Percentiles rank a stretch among this genome's conserved stretches.
Evolutionary conservation across 2,888 invertebrate genomes (phyloP).

Genomic region (Macrophya annulata): DNA sequence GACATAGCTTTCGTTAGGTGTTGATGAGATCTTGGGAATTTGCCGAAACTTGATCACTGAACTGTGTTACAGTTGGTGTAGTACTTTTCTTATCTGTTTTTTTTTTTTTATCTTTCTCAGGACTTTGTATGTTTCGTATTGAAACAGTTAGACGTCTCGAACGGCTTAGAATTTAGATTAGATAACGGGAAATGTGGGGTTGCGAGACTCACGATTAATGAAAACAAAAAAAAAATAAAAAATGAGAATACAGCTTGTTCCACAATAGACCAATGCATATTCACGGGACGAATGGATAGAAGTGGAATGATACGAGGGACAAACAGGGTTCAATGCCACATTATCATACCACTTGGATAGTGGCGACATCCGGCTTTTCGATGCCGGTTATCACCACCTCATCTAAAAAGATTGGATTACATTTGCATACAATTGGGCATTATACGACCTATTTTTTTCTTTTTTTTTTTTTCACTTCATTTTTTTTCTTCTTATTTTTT

Average conservation of each 20-base stretch:
- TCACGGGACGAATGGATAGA: constrained; percentile 31
- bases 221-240: not conserved
- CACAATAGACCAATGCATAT: constrained; percentile 41
- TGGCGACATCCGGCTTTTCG: constrained; percentile 63
- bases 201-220: constrained; percentile 3
- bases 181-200: not conserved
- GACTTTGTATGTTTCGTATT: not conserved
- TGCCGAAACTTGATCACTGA: not conserved
- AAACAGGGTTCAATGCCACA: constrained; percentile 45
- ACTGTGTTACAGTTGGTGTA: not conserved
- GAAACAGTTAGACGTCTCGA: not conserved
- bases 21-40: not conserved
- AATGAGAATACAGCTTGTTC: not conserved
- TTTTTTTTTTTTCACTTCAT: constrained; percentile 44
- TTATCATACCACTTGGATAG: constrained; percentile 55
- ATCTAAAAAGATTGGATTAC: constrained; percentile 65
- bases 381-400: constrained; percentile 54
- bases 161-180: too few relatives aligned
- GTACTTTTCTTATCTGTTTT: not conserved
- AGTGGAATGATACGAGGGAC: constrained; percentile 24
- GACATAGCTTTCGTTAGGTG: not conserved
- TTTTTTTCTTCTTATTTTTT: constrained; percentile 52
- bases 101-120: not conserved
- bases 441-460: constrained; percentile 62
- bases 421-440: constrained; percentile 70